A percentile compares a stretch with the other conserved stretches of the same genome.
Evolutionary conservation across 2,113 vertebrate genomes (phyloP).

Genomic region (Suricata suricatta): DNA sequence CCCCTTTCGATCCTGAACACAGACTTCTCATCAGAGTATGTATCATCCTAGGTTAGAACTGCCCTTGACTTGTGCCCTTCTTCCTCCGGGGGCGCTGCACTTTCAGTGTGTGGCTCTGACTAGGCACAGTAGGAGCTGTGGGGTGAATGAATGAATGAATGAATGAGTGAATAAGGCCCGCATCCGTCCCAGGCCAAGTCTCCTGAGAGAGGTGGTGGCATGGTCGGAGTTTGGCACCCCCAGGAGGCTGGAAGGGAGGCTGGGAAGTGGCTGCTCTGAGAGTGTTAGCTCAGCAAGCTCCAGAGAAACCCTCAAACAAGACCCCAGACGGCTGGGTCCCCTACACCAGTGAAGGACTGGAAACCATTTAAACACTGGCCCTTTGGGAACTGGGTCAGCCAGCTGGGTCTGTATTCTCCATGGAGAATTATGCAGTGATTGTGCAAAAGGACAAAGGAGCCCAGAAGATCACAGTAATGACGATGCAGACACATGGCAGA

Average conservation of each 20-base stretch:
- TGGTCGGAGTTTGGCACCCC: no score
- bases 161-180: neutral
- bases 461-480: neutral
- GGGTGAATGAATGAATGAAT: neutral
- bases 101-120: fast-evolving
- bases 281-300: neutral
- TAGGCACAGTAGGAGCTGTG: neutral
- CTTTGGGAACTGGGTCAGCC: neutral
- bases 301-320: neutral
- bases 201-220: neutral
- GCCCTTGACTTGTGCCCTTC: neutral
- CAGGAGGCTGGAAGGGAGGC: neutral
- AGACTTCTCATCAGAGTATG: neutral
- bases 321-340: neutral
- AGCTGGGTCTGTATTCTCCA: neutral
- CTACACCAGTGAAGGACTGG: neutral
- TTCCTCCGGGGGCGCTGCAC: fast-evolving
- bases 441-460: neutral
- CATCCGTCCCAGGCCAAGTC: neutral
- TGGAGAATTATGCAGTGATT: neutral
- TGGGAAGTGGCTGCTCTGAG: neutral
- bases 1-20: neutral
- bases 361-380: neutral
- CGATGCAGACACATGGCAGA: neutral
- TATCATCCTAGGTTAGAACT: neutral